These are phyloP conservation scores for Megalops atlanticus DNA, from an alignment of 2,113 vertebrate genomes.

Conservation along the genomic window DNA sequence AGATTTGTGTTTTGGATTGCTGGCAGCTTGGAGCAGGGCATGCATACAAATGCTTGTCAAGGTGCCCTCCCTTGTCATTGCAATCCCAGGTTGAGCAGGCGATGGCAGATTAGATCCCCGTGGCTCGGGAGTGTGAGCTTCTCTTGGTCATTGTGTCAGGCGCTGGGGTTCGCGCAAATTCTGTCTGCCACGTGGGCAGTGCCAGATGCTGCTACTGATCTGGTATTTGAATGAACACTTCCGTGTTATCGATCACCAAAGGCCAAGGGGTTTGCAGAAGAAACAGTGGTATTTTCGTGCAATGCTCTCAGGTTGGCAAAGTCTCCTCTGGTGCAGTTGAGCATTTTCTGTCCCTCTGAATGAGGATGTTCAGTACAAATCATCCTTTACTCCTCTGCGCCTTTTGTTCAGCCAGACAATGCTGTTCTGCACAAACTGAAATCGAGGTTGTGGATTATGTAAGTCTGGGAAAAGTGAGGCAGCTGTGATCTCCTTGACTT, in stretches of 20 bases:
- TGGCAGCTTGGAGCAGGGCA: background rate
- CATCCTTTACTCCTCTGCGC: background rate
- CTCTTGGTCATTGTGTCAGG: background rate
- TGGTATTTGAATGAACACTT: background rate
- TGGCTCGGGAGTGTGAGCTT: too few relatives aligned
- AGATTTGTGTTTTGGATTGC: slow-evolving; percentile 7
- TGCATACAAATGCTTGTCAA: slow-evolving; percentile 8
- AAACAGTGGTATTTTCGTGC: too few relatives aligned
- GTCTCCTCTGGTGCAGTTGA: too few relatives aligned
- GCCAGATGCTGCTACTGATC: too few relatives aligned
- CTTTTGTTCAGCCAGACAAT: background rate
- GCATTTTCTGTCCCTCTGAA: too few relatives aligned
- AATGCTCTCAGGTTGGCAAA: too few relatives aligned
- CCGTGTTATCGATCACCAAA: background rate
- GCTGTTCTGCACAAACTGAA: background rate
- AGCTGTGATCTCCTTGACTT: background rate
- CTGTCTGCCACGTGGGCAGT: background rate
- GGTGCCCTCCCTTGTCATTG: slow-evolving; percentile 11
- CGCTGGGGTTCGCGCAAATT: background rate
- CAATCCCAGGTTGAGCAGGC: background rate
- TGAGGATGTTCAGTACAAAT: too few relatives aligned
- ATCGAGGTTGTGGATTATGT: background rate
- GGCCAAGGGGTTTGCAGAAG: too few relatives aligned
- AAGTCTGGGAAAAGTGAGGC: background rate
- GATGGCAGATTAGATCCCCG: background rate